Evolutionary conservation across 2,113 vertebrate species (phyloP), one percentile per base, ranked within the genome.

Genomic region (Spheniscus mendiculus): DNA sequence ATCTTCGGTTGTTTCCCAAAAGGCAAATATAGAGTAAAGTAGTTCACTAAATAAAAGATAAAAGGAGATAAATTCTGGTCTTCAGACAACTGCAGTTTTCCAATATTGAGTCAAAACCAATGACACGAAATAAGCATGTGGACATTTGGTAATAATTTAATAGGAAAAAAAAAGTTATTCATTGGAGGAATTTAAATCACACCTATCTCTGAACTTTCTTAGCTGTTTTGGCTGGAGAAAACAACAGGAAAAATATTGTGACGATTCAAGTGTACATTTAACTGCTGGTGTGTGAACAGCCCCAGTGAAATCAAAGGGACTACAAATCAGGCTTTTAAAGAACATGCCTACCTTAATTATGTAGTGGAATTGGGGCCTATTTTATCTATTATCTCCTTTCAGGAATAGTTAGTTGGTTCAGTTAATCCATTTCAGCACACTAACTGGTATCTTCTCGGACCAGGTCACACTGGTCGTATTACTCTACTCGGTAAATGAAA

Each of bases 231-330:
- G 25, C 17, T 87, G 38, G 12, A 50, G 72, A 78, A 83, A 89
- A 71, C 11, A 74, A 52, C 16, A 26, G 17, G 29, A 79, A 92
- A 96, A 87, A 71, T 26, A 76, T 3, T 85, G 38, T 49, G 15
- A 63, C 80, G 81, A 94, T 84, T 86, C 15, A 62, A 87, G 27
- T 8, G 45, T 3, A 53, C 23, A 81, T 50, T 13, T 87, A 91
- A 95, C 58, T 93, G 85, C 12, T 56, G 59, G 82, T 87, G 80
- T 94, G 55, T 71, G 79, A 93, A 94, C 79, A 95, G 61, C 21
- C 72, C 44, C 29, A 66, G 42, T 12, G 45, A 94, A 91, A 95
- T 89, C 73, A 88, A 93, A 95, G 53, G n/a, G 42, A 59, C 42
- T 73, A 58, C 45, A 94, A 72, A 85, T 63, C 49, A 77, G 74